A percentile compares a stretch with the other conserved stretches of the same genome.
Conservation (phyloP, 2,888 invertebrate species). For the Temnothorax ravouxi region DNA sequence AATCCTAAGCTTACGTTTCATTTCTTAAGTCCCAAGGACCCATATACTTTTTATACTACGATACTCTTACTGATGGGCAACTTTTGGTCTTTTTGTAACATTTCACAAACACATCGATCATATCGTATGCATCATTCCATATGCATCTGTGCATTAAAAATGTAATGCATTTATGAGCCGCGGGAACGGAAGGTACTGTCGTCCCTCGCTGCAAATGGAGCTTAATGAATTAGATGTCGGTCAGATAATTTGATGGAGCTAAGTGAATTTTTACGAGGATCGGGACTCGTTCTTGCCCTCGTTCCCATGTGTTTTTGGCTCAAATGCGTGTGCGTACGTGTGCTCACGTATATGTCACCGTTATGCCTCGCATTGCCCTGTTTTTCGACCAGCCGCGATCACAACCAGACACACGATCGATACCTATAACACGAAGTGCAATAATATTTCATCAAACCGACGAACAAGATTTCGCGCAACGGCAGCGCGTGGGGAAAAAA, state of each 20-base stretch:
- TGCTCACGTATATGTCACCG: conserved; percentile 5
- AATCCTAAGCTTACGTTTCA: background rate
- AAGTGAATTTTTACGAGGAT: conserved; percentile 72
- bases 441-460: conserved; percentile 72
- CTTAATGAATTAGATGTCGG: conserved; percentile 65
- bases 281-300: conserved; percentile 31
- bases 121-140: background rate
- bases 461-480: conserved; percentile 72
- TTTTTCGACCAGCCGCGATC: conserved; percentile 22
- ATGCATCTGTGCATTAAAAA: conserved; percentile 37
- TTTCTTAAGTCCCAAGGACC: background rate
- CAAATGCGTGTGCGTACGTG: conserved; percentile 24
- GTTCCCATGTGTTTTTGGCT: conserved; percentile 34
- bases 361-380: conserved; percentile 24
- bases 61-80: background rate
- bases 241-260: conserved; percentile 66
- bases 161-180: background rate
- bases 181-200: conserved; percentile 4
- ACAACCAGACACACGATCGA: conserved; percentile 61
- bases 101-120: conserved; percentile 28
- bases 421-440: conserved; percentile 67
- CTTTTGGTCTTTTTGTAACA: background rate
- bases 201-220: conserved; percentile 57
- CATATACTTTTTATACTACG: background rate
- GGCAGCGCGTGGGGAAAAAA: conserved; percentile 60